A percentile compares a stretch with the other conserved stretches of the same genome.
These are phyloP conservation scores for Dicyrtoma fusca DNA, from an alignment of 2,888 invertebrate genomes.

Conservation along the genomic window DNA sequence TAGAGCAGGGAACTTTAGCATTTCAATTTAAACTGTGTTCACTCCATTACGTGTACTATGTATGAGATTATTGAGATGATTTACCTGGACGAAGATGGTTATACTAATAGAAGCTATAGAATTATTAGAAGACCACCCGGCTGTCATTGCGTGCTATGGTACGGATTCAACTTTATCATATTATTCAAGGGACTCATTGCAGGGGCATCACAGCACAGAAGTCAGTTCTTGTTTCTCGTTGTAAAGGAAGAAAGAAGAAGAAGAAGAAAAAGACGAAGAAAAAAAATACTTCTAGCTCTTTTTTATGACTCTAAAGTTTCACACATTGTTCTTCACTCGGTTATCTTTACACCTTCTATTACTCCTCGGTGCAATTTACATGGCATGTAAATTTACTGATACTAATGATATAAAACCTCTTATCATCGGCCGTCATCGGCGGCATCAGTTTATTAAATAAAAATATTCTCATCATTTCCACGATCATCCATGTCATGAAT, in stretches of 20 bases:
- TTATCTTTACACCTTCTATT: conserved; percentile 3
- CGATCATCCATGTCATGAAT: not conserved
- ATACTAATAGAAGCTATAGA: too few relatives aligned
- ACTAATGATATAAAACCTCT: not conserved
- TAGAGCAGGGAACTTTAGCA: too few relatives aligned
- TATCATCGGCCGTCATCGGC: not conserved
- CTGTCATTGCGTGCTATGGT: conserved; percentile 19
- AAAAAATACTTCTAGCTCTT: not conserved
- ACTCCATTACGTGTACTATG: too few relatives aligned
- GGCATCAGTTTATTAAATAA: not conserved
- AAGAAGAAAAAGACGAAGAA: not conserved
- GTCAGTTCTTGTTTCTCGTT: too few relatives aligned
- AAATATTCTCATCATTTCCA: not conserved
- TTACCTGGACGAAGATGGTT: too few relatives aligned
- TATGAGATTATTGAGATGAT: too few relatives aligned
- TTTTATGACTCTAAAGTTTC: conserved; percentile 30
- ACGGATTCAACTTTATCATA: too few relatives aligned
- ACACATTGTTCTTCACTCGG: conserved; percentile 22
- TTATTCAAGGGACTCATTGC: too few relatives aligned
- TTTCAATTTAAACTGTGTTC: too few relatives aligned
- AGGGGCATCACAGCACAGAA: too few relatives aligned
- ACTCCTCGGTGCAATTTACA: too few relatives aligned
- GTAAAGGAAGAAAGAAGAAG: not conserved
- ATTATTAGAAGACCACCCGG: not conserved
- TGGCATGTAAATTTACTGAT: not conserved